These are phyloP conservation scores for Drosophila limbata DNA, from an alignment of 2,888 invertebrate species.

Conservation along the genomic window DNA sequence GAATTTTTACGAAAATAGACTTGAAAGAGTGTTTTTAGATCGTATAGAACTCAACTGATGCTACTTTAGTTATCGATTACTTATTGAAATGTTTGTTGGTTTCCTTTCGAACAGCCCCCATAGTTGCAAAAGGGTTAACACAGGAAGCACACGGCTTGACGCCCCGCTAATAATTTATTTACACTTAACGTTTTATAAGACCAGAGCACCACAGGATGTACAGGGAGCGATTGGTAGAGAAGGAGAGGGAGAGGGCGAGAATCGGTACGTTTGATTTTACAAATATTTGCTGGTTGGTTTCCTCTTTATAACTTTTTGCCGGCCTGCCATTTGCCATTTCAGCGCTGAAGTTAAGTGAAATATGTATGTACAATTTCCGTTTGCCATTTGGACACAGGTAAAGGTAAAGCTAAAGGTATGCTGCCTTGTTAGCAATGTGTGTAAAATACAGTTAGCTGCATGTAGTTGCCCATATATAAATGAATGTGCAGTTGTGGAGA, in stretches of 20 bases:
- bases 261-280: constrained; percentile 72
- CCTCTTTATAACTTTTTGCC: constrained; percentile 35
- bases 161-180: constrained; percentile 76
- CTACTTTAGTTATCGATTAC: neutral
- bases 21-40: neutral
- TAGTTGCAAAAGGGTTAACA: constrained; percentile 41
- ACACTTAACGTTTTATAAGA: constrained; percentile 75
- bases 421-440: constrained; percentile 27
- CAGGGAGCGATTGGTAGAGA: neutral
- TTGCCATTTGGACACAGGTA: constrained; percentile 61
- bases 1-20: neutral
- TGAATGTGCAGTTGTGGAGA: constrained; percentile 26
- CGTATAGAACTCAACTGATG: neutral
- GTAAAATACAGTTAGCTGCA: constrained; percentile 60
- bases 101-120: neutral
- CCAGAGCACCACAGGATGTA: constrained; percentile 25
- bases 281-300: constrained; percentile 66
- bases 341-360: constrained; percentile 75
- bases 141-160: constrained; percentile 50
- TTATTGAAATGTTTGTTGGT: neutral
- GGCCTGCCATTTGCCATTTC: constrained; percentile 66
- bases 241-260: constrained; percentile 2
- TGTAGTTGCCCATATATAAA: constrained; percentile 37
- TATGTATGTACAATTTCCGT: constrained; percentile 75
- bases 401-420: neutral